These are phyloP conservation scores for Aproaerema taeniolella DNA, from an alignment of 2,888 invertebrate species.

Conservation along the genomic window DNA sequence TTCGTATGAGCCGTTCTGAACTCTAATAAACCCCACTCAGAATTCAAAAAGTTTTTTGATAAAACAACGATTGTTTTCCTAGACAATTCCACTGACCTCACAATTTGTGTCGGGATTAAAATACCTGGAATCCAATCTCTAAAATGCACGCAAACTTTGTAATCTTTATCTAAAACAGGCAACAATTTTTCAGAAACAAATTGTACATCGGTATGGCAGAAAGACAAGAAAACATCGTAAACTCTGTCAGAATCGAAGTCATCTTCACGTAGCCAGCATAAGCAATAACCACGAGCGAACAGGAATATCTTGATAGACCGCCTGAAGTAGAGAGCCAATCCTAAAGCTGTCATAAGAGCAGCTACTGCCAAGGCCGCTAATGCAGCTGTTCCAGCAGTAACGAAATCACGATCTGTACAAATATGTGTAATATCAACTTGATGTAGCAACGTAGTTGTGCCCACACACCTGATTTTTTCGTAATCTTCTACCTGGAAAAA, in stretches of 20 bases:
- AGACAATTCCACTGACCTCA: conserved; percentile 82
- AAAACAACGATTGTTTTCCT: conserved; percentile 40
- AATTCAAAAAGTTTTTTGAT: conserved; percentile 28
- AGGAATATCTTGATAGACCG: not conserved
- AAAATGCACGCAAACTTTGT: conserved; percentile 82
- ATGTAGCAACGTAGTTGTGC: not conserved
- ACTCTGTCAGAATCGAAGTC: conserved; percentile 8
- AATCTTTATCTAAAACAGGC: conserved; percentile 68
- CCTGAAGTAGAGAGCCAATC: not conserved
- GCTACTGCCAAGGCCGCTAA: not conserved
- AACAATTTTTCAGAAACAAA: conserved; percentile 82
- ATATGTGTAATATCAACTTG: not conserved
- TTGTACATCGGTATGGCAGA: conserved; percentile 84
- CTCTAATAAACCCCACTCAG: conserved; percentile 82
- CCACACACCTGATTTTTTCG: not conserved
- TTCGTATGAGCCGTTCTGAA: conserved; percentile 70
- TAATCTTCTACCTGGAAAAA: no score
- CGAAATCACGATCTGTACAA: not conserved
- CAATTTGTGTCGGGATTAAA: conserved; percentile 83
- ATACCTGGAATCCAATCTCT: conserved; percentile 87
- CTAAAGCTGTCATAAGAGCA: not conserved
- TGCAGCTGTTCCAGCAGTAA: not conserved
- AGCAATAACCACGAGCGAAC: conserved; percentile 2
- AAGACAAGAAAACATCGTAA: conserved; percentile 90
- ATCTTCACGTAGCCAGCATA: conserved; percentile 1